Evolutionary conservation across 1,140 invertebrate genomes (phyloP).

Genomic region (Ceratina australensis): DNA sequence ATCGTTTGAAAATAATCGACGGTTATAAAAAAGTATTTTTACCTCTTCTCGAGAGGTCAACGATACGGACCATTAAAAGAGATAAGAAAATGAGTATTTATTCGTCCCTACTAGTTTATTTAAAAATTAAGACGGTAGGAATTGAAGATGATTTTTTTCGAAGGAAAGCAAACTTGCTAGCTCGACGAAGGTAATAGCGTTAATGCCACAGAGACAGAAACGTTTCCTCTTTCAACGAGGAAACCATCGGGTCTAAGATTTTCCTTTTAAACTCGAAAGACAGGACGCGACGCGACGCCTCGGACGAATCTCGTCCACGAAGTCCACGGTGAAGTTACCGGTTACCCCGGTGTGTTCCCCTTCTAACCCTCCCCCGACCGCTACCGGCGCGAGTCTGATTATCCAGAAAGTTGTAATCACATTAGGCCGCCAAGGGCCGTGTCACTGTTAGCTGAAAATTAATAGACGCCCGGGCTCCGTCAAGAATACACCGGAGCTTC

Average conservation of each 20-base stretch:
- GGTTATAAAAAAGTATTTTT: no score
- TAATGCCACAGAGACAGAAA: background rate
- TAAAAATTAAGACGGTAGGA: no score
- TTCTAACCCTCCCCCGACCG: no score
- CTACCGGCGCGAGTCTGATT: constrained; percentile 52
- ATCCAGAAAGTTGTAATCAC: constrained; percentile 59
- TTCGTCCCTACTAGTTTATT: no score
- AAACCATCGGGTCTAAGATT: background rate
- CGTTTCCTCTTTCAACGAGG: background rate
- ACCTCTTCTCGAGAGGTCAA: no score
- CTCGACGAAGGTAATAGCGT: background rate
- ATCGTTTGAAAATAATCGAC: no score
- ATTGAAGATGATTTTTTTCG: background rate
- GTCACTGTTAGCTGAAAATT: constrained; percentile 56
- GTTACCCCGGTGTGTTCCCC: constrained; percentile 29
- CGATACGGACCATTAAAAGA: no score
- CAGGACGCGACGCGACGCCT: background rate
- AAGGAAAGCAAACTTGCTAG: background rate
- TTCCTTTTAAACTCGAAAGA: constrained; percentile 6
- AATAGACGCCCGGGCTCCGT: constrained; percentile 47
- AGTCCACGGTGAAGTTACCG: constrained; percentile 32
- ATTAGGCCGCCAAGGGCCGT: constrained; percentile 46
- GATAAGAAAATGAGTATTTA: background rate
- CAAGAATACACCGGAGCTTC: constrained; percentile 24
- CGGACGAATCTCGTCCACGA: background rate